These are phyloP conservation scores for Villa cingulata DNA, from an alignment of 2,888 invertebrate genomes.

Conservation along the genomic window DNA sequence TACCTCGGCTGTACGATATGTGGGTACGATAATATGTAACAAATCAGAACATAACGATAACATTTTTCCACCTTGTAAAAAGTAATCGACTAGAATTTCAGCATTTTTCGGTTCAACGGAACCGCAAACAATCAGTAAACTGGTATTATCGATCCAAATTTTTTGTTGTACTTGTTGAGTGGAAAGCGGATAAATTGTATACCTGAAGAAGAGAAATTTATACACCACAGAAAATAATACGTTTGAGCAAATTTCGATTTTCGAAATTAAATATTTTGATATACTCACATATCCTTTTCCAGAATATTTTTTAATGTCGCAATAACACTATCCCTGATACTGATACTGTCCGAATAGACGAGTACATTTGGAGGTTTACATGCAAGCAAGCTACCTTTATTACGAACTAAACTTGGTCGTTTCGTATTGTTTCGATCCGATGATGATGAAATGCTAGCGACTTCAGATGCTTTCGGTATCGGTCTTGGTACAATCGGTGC, in stretches of 20 bases:
- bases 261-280: neutral
- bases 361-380: slow-evolving; percentile 67
- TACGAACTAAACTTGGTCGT: slow-evolving; percentile 27
- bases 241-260: neutral
- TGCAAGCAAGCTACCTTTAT: slow-evolving; percentile 27
- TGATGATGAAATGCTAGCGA: slow-evolving; percentile 3
- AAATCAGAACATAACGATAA: slow-evolving; percentile 70
- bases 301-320: slow-evolving; percentile 52
- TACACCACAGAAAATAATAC: too few relatives aligned
- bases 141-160: slow-evolving; percentile 44
- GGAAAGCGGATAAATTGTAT: slow-evolving; percentile 49
- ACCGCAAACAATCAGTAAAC: slow-evolving; percentile 65
- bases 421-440: slow-evolving; percentile 17
- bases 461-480: neutral
- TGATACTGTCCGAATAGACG: slow-evolving; percentile 65
- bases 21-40: slow-evolving; percentile 60
- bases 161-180: slow-evolving; percentile 29
- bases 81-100: slow-evolving; percentile 52
- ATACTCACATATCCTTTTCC: slow-evolving; percentile 52
- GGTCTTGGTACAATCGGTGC: neutral
- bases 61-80: slow-evolving; percentile 59
- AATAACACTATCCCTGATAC: slow-evolving; percentile 60
- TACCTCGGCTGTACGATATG: slow-evolving; percentile 74
- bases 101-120: slow-evolving; percentile 52
- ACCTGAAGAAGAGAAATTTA: slow-evolving; percentile 32